Base-by-base conservation (phyloP, 2,888 invertebrate species). In the Willowsia nigromaculata region DNA sequence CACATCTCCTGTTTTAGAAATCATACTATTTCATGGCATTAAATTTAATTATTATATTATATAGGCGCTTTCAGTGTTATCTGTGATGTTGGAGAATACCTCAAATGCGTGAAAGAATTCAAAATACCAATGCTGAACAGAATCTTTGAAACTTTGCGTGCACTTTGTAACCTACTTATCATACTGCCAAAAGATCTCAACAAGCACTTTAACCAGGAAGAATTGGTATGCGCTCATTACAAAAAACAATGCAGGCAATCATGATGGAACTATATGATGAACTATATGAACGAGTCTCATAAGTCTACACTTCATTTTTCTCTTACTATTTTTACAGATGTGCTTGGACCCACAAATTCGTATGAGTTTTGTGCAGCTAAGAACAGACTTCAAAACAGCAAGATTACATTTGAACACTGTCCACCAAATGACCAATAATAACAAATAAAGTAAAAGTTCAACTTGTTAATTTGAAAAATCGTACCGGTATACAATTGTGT, bases 31-130 rank as follows among this genome's bases (percentile, higher is more conserved):
- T 30, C 1, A 30, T 30, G 1, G 3, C 15, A 9, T 13, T 62
- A 7, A 27, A 15, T 62, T 62, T 62, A 4, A 43, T n/a, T 18
- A 13, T 22, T 25, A 74, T 53, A 68, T 40, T 50, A 80, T 30
- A 53, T 68, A 97, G 97, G 99, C 85, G 99, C 99, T 0, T 98
- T 99, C 97, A 96, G 98, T 94, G 98, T 98, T 1, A 98, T 99
- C 93, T 99, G 99, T 94, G 99, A 99, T 95, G 97, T 99, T 92
- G 99, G 99, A 93, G 99, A 99, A 94, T 99, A 99, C 94, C 95
- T 99, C 25, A 97, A 97, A 92, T 97, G 97, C 93, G 96, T 96
- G n/a, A 96, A 97, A 93, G 96, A 96, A 74, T 94, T 96, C 86
- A 95, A 96, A 84, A 96, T 98, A 9, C 95, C 96, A 1, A 94